Conservation (phyloP, 35 echinoderm and acorn worm species). For the Heliocidaris tuberculata region DNA sequence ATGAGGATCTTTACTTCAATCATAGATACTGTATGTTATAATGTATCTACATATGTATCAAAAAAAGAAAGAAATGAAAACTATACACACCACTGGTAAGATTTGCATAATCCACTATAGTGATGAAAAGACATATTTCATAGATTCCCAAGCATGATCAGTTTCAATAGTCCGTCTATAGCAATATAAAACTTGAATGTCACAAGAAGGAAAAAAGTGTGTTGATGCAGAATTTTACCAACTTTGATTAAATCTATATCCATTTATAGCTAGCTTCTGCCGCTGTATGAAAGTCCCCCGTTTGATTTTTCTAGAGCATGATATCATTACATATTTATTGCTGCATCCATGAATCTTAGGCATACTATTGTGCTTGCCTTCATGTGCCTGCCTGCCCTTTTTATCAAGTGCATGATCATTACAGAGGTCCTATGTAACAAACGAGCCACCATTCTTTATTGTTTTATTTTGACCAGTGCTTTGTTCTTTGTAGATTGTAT, state of each 20-base stretch:
- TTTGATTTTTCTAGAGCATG: neutral
- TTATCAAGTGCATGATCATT: neutral
- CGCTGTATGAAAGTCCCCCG: no score
- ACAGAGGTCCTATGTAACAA: neutral
- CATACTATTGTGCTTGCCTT: neutral
- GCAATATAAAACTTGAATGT: neutral
- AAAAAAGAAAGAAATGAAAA: no score
- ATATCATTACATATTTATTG: neutral
- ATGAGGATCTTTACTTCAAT: neutral
- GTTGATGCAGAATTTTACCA: neutral
- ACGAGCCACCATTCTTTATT: slow-evolving; percentile 2
- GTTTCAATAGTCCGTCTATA: neutral
- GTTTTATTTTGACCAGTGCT: neutral
- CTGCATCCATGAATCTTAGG: neutral
- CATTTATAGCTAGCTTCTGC: no score
- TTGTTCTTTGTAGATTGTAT: neutral
- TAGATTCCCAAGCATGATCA: neutral
- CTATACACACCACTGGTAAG: no score
- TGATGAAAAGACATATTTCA: neutral
- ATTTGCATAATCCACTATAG: neutral
- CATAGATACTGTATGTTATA: neutral
- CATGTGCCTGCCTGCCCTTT: neutral
- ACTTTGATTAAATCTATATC: neutral
- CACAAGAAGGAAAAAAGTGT: neutral
- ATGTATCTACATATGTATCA: neutral